Base-by-base conservation (phyloP, 2,113 vertebrate species). In the Atlantisia rogersi region DNA sequence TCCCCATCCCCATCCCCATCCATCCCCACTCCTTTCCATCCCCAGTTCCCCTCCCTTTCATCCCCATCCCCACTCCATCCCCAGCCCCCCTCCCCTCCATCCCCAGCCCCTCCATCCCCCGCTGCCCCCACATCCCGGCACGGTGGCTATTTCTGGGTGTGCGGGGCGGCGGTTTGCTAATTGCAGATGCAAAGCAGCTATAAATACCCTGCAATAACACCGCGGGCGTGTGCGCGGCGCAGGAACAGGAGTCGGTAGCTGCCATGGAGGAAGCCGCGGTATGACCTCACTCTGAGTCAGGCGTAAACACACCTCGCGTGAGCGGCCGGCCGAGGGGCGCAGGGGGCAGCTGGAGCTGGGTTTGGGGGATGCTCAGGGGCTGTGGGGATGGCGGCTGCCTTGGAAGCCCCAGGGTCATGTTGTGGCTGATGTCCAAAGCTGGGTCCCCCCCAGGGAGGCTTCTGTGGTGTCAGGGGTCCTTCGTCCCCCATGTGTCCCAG, bases 271-370 rank as follows among this genome's bases (percentile, higher is more conserved):
- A 95, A 97, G 96, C 86, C 31, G 3, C n/a, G 44, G 73, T 67
- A 89, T 92, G 86, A 97, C 86, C 96, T 97, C 96, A 93, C 94
- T 82, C 92, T 96, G 97, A 96, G 94, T 94, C 94, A 92, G 82
- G 95, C 16, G 9, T 80, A 96, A 96, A 97, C 88, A 92, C 78
- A 88, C 86, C 73, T 75, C 35, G 35, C 35, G 35, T 0, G 6
- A 95, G 53, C 5, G 9, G 50, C 81, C 2, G 5, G 40, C 40
- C 15, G 37, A 16, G 44, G 71, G 56, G 19, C 0, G 42, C 11
- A 50, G 1, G 29, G 48, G 77, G 55, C 64, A 46, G 60, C 50
- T 70, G 42, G 4, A 32, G 88, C 26, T 39, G 25, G 15, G 9
- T 21, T n/a, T 13, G 28, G 74, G 58, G 77, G 26, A 56, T 56